Percentiles rank a stretch among this genome's conserved stretches.
These are phyloP conservation scores for Rhynchonycteris naso DNA, from an alignment of 2,797 vertebrate genomes.

Conservation along the genomic window DNA sequence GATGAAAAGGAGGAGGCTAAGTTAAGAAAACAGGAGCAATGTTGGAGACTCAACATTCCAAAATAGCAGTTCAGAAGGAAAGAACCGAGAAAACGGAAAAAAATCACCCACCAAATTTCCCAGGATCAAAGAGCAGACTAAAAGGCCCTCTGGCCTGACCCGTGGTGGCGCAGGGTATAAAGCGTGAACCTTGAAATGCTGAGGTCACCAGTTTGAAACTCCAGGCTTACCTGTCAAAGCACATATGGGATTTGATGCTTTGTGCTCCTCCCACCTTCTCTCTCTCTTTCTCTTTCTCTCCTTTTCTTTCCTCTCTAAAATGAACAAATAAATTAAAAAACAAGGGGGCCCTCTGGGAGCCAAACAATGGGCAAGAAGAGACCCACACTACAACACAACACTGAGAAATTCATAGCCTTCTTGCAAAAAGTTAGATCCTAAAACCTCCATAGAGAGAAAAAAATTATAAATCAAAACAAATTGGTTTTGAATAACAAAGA, in stretches of 20 bases:
- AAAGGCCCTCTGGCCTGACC: not conserved
- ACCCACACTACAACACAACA: not conserved
- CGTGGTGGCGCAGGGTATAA: too few species aligned
- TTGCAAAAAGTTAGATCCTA: not conserved
- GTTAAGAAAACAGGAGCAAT: not conserved
- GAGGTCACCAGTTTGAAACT: too few species aligned
- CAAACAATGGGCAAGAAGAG: not conserved
- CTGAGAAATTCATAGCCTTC: not conserved
- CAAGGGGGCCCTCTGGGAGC: not conserved
- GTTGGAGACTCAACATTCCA: not conserved
- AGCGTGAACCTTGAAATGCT: too few species aligned
- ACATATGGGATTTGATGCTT: too few species aligned
- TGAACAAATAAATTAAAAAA: not conserved
- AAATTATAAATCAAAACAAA: not conserved
- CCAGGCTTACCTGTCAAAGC: too few species aligned
- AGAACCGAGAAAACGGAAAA: conserved; percentile 3
- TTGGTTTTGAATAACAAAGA: conserved; percentile 19
- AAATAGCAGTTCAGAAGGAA: not conserved
- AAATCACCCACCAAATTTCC: not conserved
- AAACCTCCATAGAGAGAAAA: not conserved
- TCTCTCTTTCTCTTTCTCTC: too few species aligned
- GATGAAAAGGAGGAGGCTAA: not conserved
- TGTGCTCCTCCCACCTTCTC: too few species aligned
- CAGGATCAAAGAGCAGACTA: not conserved
- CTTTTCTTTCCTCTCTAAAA: too few species aligned